Percentiles rank a stretch among this genome's conserved stretches.
These are phyloP conservation scores for Lasius fuliginosus DNA, from an alignment of 2,888 invertebrate species.

Conservation along the genomic window DNA sequence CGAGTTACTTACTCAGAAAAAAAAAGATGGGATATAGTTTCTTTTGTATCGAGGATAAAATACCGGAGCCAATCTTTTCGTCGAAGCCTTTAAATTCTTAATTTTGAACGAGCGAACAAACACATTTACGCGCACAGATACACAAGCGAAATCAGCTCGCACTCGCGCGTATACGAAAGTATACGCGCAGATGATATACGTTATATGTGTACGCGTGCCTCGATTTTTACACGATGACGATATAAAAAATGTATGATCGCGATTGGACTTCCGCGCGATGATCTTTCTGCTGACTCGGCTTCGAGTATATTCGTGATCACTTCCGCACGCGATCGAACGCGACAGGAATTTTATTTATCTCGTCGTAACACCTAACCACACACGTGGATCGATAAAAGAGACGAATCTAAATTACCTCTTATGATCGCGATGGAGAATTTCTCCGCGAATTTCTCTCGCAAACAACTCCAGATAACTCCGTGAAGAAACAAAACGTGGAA, in stretches of 20 bases:
- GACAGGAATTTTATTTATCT: too few relatives aligned
- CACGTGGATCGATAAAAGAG: too few relatives aligned
- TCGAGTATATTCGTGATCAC: too few relatives aligned
- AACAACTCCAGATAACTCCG: neutral
- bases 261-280: neutral
- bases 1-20: constrained; percentile 57
- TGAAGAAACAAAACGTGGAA: neutral
- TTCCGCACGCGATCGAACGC: too few relatives aligned
- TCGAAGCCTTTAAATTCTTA: neutral
- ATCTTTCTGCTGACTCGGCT: neutral
- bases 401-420: constrained; percentile 27
- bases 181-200: neutral
- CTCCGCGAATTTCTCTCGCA: neutral
- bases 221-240: too few relatives aligned
- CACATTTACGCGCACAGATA: neutral
- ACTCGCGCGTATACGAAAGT: neutral
- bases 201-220: neutral
- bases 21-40: neutral
- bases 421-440: neutral
- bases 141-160: neutral
- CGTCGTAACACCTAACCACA: too few relatives aligned
- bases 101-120: neutral
- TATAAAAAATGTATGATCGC: neutral
- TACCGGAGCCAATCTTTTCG: neutral
- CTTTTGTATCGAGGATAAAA: neutral